Base-by-base conservation (phyloP, 2,888 invertebrate species). In the Junonia oenone region DNA sequence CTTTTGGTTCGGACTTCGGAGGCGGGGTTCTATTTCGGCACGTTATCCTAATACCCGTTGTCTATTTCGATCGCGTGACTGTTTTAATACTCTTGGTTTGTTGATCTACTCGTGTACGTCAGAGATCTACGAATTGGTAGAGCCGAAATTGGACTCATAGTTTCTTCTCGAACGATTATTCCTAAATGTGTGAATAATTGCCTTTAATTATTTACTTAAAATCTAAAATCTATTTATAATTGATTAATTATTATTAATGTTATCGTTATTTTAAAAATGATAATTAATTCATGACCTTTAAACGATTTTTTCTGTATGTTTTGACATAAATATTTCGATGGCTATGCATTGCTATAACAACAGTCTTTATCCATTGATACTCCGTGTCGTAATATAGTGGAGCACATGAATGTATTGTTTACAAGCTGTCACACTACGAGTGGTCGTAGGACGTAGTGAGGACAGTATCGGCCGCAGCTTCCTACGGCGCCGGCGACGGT, bases 1-100 rank as follows among this genome's bases (percentile, higher is more conserved):
- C 81, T 89, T 90, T 90, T 89, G 90, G 90, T 89, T 81, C 80
- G 87, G 76, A 81, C 78, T 85, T 75, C 85, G 84, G 84, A 88
- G 87, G 88, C 87, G 87, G 85, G 78, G 78, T 76, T 79, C 87
- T 88, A 88, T 89, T 87, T 88, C 81, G 66, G 78, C 72, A 63
- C 74, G 80, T 78, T 85, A 76, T 81, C 80, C 82, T 81, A 82
- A 81, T 81, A 73, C 73, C 65, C 73, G 72, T 73, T 79, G 75
- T 83, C 86, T 88, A 88, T 89, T 89, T 86, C 67, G 55, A 81
- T 71, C 73, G 66, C 68, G 71, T 69, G 75, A 75, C 72, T 78
- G 76, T 82, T 78, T 75, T 66, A 76, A 78, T 75, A 72, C 69
- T 73, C 73, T 68, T 68, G 63, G 68, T 73, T 61, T 73, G 68